Evolutionary conservation across 2,797 vertebrate genomes (phyloP), one percentile per base, ranked within the genome.

Genomic region (Lacerta agilis): DNA sequence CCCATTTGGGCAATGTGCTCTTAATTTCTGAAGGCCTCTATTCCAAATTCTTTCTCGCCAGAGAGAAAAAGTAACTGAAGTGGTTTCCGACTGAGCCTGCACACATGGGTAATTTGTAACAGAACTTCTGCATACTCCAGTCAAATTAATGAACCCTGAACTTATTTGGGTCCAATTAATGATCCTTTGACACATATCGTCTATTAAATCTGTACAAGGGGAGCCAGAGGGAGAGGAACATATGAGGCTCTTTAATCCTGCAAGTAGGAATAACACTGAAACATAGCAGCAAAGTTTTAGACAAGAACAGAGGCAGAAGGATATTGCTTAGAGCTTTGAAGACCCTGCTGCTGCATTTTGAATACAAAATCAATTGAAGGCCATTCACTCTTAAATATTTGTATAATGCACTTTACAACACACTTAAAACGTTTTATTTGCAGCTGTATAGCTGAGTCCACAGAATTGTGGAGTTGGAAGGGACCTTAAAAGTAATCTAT

Each of bases 31-130:
- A 67, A 81, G 55, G 84, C 58, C 87, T 91, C 43, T 85, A 91
- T 94, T 92, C 41, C 1, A 58, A 88, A 79, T 93, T 76, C 69
- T 11, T 64, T 76, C 73, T 76, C 81, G 87, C 77, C 9, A 88
- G 86, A 94, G 89, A 89, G 88, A 89, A 95, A 90, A 88, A 95
- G 82, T 83, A 91, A 86, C 82, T 33, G 27, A 36, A 55, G 82
- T 83, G 71, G 38, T 89, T 90, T 83, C 71, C 91, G 88, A 92
- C 92, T 93, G 83, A 90, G 36, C 78, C 79, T 79, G 87, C 33
- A 67, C 81, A 78, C 69, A 85, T 86, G 76, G 72, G 41, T n/a
- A 87, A 4, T 88, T 89, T 92, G 90, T 83, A 80, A 83, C 27
- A 81, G 86, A 89, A 82, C 87, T 85, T 91, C 2, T 67, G 87